These are phyloP conservation scores for Anas bernieri DNA, from an alignment of 2,797 vertebrate species.

Conservation along the genomic window DNA sequence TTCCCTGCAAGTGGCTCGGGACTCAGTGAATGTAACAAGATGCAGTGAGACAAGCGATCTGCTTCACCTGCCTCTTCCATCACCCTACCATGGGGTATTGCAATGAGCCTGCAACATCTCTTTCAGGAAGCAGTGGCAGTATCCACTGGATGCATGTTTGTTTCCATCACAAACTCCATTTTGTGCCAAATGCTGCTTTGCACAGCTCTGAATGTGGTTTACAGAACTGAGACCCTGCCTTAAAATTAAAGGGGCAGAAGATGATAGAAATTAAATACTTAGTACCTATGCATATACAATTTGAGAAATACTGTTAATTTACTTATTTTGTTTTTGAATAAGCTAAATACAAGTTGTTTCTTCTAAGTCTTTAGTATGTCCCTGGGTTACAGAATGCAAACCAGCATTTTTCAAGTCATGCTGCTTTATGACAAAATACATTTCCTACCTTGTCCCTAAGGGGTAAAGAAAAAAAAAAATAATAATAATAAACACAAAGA, in stretches of 20 bases:
- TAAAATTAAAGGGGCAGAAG: neutral
- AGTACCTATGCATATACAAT: neutral
- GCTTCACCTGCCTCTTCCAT: neutral
- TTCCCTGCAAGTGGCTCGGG: neutral
- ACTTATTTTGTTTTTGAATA: neutral
- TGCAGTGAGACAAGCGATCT: neutral
- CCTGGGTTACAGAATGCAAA: neutral
- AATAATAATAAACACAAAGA: no score
- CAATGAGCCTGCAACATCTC: neutral
- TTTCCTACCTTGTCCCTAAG: neutral
- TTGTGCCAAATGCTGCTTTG: neutral
- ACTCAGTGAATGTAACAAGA: neutral
- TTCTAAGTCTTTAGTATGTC: neutral
- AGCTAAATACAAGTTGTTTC: neutral
- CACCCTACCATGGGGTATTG: neutral
- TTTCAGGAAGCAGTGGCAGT: neutral
- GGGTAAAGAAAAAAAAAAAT: no score
- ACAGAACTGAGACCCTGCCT: neutral
- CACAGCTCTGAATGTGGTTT: neutral
- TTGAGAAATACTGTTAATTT: neutral
- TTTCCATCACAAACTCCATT: neutral
- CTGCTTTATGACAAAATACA: neutral
- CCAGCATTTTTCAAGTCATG: neutral
- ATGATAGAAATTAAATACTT: neutral
- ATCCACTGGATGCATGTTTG: neutral